Percentiles rank a stretch among this genome's conserved stretches.
phyloP scores from a whole-genome alignment of 2,113 vertebrate species.

The Elachura formosa region DNA sequence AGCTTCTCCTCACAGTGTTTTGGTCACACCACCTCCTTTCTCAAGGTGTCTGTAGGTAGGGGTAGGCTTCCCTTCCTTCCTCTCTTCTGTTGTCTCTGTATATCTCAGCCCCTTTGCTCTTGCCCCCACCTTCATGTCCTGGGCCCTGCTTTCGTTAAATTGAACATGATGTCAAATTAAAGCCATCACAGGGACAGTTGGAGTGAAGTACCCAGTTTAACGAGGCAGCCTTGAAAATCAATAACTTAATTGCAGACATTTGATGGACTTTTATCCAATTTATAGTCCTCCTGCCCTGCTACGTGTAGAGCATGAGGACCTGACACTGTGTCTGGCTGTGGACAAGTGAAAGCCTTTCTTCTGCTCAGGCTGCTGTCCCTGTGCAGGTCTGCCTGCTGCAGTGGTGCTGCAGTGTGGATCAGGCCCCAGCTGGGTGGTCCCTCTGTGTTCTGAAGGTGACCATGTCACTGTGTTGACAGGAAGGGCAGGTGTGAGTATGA shows the following conservation, averaged over 20 bases:
- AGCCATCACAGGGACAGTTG: slow-evolving; percentile 63
- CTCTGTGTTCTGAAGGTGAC: background rate
- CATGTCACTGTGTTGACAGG: background rate
- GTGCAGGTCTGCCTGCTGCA: background rate
- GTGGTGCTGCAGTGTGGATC: background rate
- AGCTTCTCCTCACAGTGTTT: background rate
- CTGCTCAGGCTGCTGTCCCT: background rate
- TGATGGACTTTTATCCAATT: slow-evolving; percentile 79
- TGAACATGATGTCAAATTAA: slow-evolving; percentile 78
- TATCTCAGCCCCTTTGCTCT: background rate
- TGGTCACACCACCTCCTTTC: background rate
- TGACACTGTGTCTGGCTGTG: background rate
- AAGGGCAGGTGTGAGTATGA: background rate
- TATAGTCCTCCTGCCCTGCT: slow-evolving; percentile 62
- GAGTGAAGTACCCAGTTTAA: slow-evolving; percentile 70
- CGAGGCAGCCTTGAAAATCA: slow-evolving; percentile 76
- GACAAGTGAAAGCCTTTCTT: background rate
- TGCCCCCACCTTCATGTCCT: background rate
- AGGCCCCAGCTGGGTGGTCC: background rate
- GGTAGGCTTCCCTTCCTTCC: background rate
- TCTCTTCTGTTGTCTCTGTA: background rate
- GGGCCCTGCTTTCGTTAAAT: slow-evolving; percentile 66
- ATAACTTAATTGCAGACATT: slow-evolving; percentile 76
- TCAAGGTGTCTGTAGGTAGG: background rate
- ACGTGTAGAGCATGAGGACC: slow-evolving; percentile 66